These are phyloP conservation scores for Ormyrus nitidulus DNA, from an alignment of 2,888 invertebrate genomes.

Conservation along the genomic window DNA sequence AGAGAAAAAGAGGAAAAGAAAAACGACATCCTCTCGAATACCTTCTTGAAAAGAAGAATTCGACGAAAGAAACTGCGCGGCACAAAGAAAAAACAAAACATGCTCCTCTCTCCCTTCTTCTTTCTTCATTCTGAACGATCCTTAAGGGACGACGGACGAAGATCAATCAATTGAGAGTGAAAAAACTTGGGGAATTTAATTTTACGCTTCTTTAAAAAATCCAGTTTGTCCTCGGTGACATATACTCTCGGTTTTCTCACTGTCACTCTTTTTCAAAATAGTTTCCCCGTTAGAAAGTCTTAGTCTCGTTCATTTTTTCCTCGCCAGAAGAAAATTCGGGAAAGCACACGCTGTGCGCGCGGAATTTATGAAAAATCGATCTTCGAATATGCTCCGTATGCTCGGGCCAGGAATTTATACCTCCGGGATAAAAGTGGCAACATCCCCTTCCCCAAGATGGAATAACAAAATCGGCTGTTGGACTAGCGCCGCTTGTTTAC, in stretches of 20 bases:
- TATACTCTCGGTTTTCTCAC: slow-evolving; percentile 53
- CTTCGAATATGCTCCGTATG: slow-evolving; percentile 23
- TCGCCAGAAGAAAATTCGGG: not conserved
- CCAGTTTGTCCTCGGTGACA: slow-evolving; percentile 59
- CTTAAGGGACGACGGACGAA: slow-evolving; percentile 10
- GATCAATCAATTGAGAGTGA: slow-evolving; percentile 23
- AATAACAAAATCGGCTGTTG: slow-evolving; percentile 40
- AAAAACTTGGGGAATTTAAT: slow-evolving; percentile 67
- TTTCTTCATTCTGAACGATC: not conserved
- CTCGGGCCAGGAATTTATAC: slow-evolving; percentile 16
- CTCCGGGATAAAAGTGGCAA: not conserved
- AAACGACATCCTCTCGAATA: no score
- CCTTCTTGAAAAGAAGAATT: no score
- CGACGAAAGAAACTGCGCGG: no score
- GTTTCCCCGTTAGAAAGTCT: not conserved
- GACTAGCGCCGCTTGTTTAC: slow-evolving; percentile 41
- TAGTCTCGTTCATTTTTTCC: not conserved
- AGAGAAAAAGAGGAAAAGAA: no score
- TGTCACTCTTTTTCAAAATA: slow-evolving; percentile 27
- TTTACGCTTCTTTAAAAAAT: slow-evolving; percentile 66
- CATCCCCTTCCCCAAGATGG: not conserved
- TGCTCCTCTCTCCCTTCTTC: no score
- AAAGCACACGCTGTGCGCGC: not conserved
- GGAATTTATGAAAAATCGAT: slow-evolving; percentile 46
- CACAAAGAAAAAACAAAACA: no score